Base-by-base conservation (phyloP, 1,140 invertebrate species). In the Macrobrachium nipponense region DNA sequence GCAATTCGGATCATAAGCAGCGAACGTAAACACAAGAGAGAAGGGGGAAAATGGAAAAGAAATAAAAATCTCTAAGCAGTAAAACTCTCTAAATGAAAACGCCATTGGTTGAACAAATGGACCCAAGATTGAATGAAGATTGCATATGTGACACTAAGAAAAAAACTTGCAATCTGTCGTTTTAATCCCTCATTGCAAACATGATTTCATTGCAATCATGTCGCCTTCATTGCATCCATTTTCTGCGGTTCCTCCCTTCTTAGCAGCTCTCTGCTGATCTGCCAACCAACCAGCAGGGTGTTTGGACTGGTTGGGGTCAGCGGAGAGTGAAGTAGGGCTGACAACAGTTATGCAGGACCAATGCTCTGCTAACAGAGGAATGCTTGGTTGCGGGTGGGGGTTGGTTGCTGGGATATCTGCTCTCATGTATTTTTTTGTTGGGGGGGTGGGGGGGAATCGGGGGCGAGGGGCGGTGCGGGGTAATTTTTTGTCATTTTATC, bases 121-220 rank as follows among this genome's bases (percentile, higher is more conserved):
- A 82, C 59, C 59, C n/a, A 60, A 82, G 80, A 82, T 82, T 82
- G 80, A 82, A 82, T 82, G 80, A 82, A 82, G 80, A 70, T 75
- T 82, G 20, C 17, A n/a, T 27, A 10, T 73, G 27, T 14, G 11
- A 43, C 60, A 51, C 58, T 82, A 23, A 68, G 27, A 36, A 23
- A 68, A 20, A 7, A 70, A 70, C 68, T 51, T 51, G 68, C 23
- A 70, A 70, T 43, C 68, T 70, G 15, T 82, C 80, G 75, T 82
- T 5, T 60, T 70, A 82, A 82, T 82, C 70, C 80, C 36, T 60
- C n/a, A 51, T 58, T 51, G 44, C 44, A 36, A 27, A 20, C 44
- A n/a, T 58, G 44, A 20, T 76, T 76, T 15, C 51, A 51, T 51
- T 51, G 51, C 51, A 51, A 51, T 51, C 51, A 51, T 10, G 51